Conservation (phyloP, 2,113 vertebrate species). For the Dipodomys spectabilis region DNA sequence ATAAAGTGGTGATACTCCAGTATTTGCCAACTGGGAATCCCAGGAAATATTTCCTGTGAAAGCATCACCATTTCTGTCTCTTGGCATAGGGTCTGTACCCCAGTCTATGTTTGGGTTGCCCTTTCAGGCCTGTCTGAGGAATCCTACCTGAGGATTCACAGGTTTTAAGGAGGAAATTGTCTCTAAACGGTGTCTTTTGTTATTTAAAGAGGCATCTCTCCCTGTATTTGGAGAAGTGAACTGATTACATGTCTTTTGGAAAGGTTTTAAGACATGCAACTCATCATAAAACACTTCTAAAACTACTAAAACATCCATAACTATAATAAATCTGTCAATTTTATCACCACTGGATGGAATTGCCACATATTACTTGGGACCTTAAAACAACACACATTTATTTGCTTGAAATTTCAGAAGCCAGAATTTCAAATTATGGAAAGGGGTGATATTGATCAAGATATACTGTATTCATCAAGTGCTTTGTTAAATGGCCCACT, state of each 20-base stretch:
- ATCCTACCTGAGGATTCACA: background rate
- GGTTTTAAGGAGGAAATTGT: background rate
- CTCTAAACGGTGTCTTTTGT: background rate
- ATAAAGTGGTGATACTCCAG: too few relatives aligned
- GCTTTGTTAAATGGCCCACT: too few relatives aligned
- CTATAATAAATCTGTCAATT: background rate
- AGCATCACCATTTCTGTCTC: accelerated
- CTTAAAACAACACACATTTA: too few relatives aligned
- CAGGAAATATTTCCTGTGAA: background rate
- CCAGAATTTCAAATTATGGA: too few relatives aligned
- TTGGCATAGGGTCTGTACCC: background rate
- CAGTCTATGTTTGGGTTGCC: background rate
- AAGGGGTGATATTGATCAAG: too few relatives aligned
- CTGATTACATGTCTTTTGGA: background rate
- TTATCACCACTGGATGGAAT: background rate
- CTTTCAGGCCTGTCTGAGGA: background rate
- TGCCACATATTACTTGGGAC: background rate
- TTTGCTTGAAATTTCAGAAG: too few relatives aligned
- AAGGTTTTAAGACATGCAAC: background rate
- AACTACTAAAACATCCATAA: background rate
- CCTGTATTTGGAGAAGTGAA: background rate
- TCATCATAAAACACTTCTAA: background rate
- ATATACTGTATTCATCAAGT: too few relatives aligned
- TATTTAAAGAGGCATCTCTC: background rate
- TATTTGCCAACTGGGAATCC: background rate